Conservation (phyloP, 2,113 vertebrate species). For the Apaloderma vittatum region DNA sequence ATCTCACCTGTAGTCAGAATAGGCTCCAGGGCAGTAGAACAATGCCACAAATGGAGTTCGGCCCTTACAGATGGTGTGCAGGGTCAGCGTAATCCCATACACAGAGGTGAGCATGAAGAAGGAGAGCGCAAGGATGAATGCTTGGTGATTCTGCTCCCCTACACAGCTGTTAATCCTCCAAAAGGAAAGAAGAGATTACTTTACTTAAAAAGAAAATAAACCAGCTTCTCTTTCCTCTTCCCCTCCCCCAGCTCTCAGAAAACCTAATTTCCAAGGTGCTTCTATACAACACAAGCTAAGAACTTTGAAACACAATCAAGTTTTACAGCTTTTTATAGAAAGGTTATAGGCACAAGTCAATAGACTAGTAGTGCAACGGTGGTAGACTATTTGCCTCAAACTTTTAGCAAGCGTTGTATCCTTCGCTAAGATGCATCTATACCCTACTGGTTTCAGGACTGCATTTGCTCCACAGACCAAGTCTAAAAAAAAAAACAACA, state of each 20-base stretch:
- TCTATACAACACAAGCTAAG: neutral
- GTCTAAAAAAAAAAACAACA: neutral
- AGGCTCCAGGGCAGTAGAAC: constrained; percentile 94
- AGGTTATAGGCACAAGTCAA: neutral
- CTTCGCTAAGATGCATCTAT: neutral
- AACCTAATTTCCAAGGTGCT: neutral
- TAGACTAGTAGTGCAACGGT: fast-evolving
- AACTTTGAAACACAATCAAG: neutral
- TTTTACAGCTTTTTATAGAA: neutral
- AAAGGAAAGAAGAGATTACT: constrained; percentile 48
- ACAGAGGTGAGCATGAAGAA: constrained; percentile 92
- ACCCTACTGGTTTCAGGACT: neutral
- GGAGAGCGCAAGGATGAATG: constrained; percentile 91
- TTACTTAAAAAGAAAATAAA: neutral
- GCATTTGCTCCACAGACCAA: neutral
- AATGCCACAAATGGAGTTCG: constrained; percentile 84
- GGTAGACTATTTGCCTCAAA: neutral
- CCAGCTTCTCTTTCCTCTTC: neutral
- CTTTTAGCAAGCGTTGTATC: neutral
- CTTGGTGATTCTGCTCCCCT: constrained; percentile 93
- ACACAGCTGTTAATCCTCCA: constrained; percentile 98
- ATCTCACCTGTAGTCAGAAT: constrained; percentile 90
- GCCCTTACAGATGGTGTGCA: constrained; percentile 87
- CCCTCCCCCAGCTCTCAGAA: neutral
- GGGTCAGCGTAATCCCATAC: constrained; percentile 91